Base-by-base conservation (phyloP, 2,888 invertebrate genomes). In the Hyles lineata region DNA sequence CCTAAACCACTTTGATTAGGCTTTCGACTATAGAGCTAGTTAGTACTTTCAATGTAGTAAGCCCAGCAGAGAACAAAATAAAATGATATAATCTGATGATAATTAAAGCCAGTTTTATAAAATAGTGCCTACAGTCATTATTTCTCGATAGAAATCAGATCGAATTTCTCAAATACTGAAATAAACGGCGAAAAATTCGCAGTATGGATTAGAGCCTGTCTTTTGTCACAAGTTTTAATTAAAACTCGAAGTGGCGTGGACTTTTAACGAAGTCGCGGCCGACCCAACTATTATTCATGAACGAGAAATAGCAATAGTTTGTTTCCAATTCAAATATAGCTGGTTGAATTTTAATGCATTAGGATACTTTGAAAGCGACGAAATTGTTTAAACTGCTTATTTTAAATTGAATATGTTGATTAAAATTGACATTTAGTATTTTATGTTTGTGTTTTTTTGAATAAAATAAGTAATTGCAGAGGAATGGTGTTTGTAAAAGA, bases 181-280 rank as follows among this genome's bases (percentile, higher is more conserved):
- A 43, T 35, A 43, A 43, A 67, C 63, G 7, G 43, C 43, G 43
- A 77, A 77, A 76, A 80, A 59, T 77, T 74, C 78, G 76, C 72
- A 72, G 78, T 80, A 72, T 76, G 75, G 75, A 75, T 77, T 72
- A 74, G 72, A 52, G 70, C 70, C 62, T 75, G 78, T 81, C 82
- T 82, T 80, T 81, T 81, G 76, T 80, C 43, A 73, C 75, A 84
- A 84, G 76, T 84, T 87, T 86, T 85, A 85, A 86, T 86, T 86
- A 85, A 83, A 83, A 78, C 75, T 78, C 72, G 73, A 78, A 81
- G 73, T 77, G 76, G 70, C 75, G 70, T 72, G 52, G 79, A 83
- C 78, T 71, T 71, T 81, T 79, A 85, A 82, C 81, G 78, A 85
- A 80, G 73, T 77, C 74, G 78, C 72, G 79, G 77, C 60, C 70